Conservation (phyloP, 2,888 invertebrate species). For the Pegoplata infirma region DNA sequence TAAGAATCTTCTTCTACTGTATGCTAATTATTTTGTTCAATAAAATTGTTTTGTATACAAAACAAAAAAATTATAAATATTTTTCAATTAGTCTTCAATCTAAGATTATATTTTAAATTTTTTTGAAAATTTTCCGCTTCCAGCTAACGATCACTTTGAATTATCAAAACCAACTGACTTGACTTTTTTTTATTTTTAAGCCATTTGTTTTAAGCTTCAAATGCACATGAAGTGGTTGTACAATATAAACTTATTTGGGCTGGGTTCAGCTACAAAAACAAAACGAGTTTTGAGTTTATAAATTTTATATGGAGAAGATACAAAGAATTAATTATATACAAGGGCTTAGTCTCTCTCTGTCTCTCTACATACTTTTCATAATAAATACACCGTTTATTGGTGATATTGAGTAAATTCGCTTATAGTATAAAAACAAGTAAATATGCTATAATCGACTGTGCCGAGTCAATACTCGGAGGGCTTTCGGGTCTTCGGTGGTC, state of each 20-base stretch:
- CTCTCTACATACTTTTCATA: not conserved
- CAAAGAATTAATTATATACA: not conserved
- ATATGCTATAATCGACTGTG: no score
- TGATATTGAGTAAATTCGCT: no score
- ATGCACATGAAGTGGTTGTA: conserved; percentile 3
- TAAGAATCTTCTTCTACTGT: conserved; percentile 11
- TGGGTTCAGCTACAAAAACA: conserved; percentile 55
- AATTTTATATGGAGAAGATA: not conserved
- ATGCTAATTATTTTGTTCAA: conserved; percentile 23
- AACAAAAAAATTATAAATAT: conserved; percentile 7
- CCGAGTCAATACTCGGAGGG: no score
- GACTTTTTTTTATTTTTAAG: no score
- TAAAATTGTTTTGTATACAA: not conserved
- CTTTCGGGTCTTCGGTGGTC: no score
- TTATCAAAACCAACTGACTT: conserved; percentile 43
- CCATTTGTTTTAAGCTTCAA: conserved; percentile 27
- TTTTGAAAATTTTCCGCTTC: not conserved
- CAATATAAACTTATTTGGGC: conserved; percentile 45
- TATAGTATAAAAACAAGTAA: no score
- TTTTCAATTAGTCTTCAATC: not conserved
- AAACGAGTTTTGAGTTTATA: conserved; percentile 56
- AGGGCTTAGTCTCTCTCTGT: not conserved
- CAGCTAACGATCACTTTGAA: conserved; percentile 47
- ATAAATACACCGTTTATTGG: no score
- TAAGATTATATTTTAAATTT: conserved; percentile 2